Base-by-base conservation (phyloP, 1,140 invertebrate species). In the Drosophila watanabei region DNA sequence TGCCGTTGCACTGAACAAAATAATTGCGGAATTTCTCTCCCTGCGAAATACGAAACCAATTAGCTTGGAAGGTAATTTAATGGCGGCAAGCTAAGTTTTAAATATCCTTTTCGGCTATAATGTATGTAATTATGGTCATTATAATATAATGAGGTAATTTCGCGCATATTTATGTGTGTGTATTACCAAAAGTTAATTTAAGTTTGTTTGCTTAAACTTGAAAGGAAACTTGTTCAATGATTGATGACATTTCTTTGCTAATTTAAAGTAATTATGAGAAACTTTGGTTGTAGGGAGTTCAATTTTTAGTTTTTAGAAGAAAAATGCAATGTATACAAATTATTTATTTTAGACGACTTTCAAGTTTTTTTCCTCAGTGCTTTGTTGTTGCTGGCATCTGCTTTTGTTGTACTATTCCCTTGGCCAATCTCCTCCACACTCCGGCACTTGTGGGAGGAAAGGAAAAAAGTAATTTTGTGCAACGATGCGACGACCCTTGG, bases 391-490 rank as follows among this genome's bases (percentile, higher is more conserved):
- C 52, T 52, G 33, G 59, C 37, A 43, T 18, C 41, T 45, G 54
- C 41, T 33, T 24, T 37, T 28, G 41, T 66, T 66, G 63, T 63
- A 35, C 45, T 69, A 35, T 64, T 45, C 30, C 61, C 57, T 56
- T 18, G 39, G 33, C n/a, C 56, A 49, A 33, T 16, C 49, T 54
- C 61, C 71, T 48, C 39, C 46, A 60, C 35, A 32, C 41, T 52
- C 52, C 58, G 71, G 49, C 71, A 51, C 59, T 64, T 66, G 52
- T 33, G 33, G 61, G 30, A 18, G 63, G 39, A 33, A 33, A 43
- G 69, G 63, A 69, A 86, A 86, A 76, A 86, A 83, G 84, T 88
- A 86, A 88, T 86, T 86, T 86, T 86, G 83, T 86, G 83, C 83
- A 86, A 87, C 82, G 82, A 86, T 86, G 83, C 83, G 84, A 77